A percentile compares a stretch with the other conserved stretches of the same genome.
phyloP scores from a whole-genome alignment of 2,113 vertebrate species.

The Phylloscopus trochilus region DNA sequence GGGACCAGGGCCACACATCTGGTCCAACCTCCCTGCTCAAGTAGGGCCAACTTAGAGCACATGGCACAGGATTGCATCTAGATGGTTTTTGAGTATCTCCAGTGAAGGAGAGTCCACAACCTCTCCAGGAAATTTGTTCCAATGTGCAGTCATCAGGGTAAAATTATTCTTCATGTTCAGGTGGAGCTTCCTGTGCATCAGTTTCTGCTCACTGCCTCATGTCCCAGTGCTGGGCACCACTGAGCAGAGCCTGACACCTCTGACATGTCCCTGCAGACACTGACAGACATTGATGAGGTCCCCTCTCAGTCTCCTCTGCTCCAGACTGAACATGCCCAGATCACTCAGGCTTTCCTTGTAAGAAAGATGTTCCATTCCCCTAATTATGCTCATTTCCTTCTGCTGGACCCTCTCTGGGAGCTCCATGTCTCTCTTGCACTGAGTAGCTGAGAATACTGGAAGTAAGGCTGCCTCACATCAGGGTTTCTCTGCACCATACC shows the following conservation, averaged over 20 bases:
- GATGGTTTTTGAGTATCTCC: not conserved
- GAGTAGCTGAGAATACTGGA: not conserved
- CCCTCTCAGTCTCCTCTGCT: not conserved
- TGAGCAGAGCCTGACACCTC: not conserved
- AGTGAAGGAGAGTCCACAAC: not conserved
- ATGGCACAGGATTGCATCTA: not conserved
- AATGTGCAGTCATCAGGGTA: not conserved
- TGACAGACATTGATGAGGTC: not conserved
- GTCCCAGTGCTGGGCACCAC: not conserved
- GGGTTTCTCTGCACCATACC: not conserved
- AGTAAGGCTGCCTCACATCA: not conserved
- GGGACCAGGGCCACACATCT: not conserved
- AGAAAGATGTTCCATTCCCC: not conserved
- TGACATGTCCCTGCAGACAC: not conserved
- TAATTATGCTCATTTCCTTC: not conserved
- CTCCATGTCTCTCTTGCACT: rapidly evolving
- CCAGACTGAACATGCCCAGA: not conserved
- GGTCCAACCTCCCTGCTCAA: not conserved
- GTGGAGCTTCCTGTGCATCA: not conserved
- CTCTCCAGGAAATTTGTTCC: not conserved
- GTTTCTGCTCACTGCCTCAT: not conserved
- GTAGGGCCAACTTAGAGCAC: not conserved
- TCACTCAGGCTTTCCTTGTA: not conserved
- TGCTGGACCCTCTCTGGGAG: not conserved
- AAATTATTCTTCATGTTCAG: not conserved